Percentiles rank a stretch among this genome's conserved stretches.
These are phyloP conservation scores for Myrmophylax atrothorax DNA, from an alignment of 2,113 vertebrate genomes.

Conservation along the genomic window DNA sequence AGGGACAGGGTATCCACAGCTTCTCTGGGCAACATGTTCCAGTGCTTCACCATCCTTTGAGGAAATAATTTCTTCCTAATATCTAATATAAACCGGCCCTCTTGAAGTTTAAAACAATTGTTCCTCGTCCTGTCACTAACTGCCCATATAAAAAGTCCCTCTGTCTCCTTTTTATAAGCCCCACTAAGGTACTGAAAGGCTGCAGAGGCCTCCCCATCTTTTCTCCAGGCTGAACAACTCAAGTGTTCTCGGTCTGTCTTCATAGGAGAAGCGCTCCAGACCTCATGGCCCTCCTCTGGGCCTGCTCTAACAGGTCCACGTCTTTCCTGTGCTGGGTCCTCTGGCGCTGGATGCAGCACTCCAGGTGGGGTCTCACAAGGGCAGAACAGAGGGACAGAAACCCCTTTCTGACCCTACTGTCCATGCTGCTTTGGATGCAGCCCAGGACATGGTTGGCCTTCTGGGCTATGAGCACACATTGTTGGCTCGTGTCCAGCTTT, in stretches of 20 bases:
- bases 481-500: background rate
- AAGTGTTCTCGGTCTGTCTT: background rate
- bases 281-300: background rate
- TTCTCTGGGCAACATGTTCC: background rate
- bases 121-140: background rate
- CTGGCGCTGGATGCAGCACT: background rate
- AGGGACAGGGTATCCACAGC: background rate
- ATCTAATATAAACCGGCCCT: background rate
- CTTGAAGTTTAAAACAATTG: background rate
- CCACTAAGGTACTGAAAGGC: background rate
- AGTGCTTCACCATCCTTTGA: background rate
- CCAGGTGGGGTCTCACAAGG: rapidly evolving
- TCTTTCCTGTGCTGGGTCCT: background rate
- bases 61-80: background rate
- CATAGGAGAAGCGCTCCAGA: background rate
- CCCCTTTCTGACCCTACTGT: background rate
- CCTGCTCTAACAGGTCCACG: rapidly evolving
- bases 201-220: background rate
- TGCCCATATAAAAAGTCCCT: background rate
- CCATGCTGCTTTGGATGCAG: rapidly evolving
- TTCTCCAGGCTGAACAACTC: background rate
- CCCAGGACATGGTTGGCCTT: background rate
- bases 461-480: no score
- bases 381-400: background rate
- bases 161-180: background rate